Conservation (phyloP, 2,797 vertebrate species). For the Xenops minutus region DNA sequence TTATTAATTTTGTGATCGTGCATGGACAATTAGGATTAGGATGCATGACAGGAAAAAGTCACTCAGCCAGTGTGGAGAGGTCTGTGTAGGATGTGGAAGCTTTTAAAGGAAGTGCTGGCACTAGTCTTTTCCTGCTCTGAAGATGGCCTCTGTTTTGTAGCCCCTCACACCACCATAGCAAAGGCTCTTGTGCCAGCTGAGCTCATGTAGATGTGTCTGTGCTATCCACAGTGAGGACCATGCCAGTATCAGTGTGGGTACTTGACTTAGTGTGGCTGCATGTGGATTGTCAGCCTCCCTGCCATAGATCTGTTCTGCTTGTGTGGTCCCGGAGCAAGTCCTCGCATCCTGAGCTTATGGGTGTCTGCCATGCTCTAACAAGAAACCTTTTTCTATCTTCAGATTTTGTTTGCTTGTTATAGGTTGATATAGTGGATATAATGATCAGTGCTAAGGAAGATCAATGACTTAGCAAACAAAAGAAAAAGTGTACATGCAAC, state of each 20-base stretch:
- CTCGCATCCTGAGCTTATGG: background rate
- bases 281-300: background rate
- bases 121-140: background rate
- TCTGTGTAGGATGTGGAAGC: background rate
- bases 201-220: background rate
- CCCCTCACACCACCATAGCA: background rate
- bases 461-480: background rate
- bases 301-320: rapidly evolving
- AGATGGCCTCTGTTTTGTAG: background rate
- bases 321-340: rapidly evolving
- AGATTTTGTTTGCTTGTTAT: background rate
- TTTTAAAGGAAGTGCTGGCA: background rate
- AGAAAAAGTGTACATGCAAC: rapidly evolving
- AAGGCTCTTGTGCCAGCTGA: background rate
- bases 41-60: background rate
- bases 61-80: background rate
- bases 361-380: background rate
- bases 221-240: rapidly evolving
- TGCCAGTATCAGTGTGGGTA: background rate
- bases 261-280: rapidly evolving
- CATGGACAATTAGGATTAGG: background rate
- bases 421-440: rapidly evolving
- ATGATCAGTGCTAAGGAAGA: background rate
- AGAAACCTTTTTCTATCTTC: background rate
- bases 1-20: background rate